Conservation (phyloP, 2,113 vertebrate genomes). For the Crotalus horridus region DNA sequence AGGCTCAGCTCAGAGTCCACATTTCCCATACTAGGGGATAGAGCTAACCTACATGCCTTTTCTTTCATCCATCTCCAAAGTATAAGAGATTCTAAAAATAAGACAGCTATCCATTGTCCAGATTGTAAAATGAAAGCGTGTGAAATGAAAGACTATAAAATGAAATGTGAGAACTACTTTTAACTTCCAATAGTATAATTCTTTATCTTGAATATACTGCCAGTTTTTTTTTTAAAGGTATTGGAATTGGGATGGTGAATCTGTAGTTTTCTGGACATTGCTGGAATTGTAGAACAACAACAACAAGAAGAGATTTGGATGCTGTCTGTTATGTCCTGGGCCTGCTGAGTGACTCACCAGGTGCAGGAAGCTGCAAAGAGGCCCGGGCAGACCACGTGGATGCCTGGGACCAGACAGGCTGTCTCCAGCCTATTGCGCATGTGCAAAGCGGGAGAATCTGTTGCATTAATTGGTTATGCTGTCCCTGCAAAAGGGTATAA, state of each 20-base stretch:
- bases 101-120: constrained; percentile 10
- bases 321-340: neutral
- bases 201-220: neutral
- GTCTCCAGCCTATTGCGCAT: too few relatives aligned
- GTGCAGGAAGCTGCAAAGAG: too few relatives aligned
- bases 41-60: neutral
- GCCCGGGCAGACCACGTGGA: too few relatives aligned
- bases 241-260: neutral
- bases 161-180: constrained; percentile 9
- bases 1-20: neutral
- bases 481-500: too few relatives aligned
- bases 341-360: too few relatives aligned
- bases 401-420: too few relatives aligned
- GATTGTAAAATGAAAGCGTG: neutral
- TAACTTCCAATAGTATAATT: neutral
- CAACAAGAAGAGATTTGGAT: neutral
- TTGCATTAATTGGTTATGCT: too few relatives aligned
- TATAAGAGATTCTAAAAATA: constrained; percentile 25
- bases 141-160: neutral
- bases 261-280: neutral
- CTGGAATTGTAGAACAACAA: neutral
- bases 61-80: neutral
- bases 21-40: neutral
- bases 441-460: too few relatives aligned
- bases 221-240: neutral